A percentile compares a stretch with the other conserved stretches of the same genome.
These are phyloP conservation scores for Butorides virescens DNA, from an alignment of 2,113 vertebrate species.

Conservation along the genomic window DNA sequence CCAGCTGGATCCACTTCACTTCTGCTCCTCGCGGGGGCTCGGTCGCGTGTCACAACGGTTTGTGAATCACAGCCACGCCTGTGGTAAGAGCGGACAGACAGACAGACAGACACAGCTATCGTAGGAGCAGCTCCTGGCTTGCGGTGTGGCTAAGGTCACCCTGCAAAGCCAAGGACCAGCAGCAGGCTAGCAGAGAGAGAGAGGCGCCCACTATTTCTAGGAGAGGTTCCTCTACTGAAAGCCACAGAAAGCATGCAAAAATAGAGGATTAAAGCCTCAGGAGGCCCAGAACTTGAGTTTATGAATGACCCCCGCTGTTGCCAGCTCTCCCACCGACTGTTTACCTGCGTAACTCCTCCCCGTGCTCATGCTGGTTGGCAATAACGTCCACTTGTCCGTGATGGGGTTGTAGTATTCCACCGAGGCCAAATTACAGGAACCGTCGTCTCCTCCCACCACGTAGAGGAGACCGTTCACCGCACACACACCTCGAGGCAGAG, in stretches of 20 bases:
- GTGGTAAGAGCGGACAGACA: not conserved
- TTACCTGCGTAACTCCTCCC: constrained; percentile 94
- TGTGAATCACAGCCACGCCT: constrained; percentile 96
- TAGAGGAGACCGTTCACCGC: constrained; percentile 93
- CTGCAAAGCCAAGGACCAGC: not conserved
- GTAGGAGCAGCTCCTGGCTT: not conserved
- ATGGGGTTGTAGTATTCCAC: constrained; percentile 94
- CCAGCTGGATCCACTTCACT: constrained; percentile 27
- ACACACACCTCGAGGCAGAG: constrained; percentile 84
- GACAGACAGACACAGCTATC: not conserved
- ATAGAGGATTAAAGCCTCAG: not conserved
- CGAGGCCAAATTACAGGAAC: constrained; percentile 93
- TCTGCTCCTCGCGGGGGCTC: constrained; percentile 42
- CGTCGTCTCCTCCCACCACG: constrained; percentile 94
- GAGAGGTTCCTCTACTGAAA: not conserved
- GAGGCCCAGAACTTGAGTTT: not conserved
- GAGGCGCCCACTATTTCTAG: not conserved
- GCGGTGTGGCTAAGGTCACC: not conserved
- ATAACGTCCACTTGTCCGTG: constrained; percentile 91
- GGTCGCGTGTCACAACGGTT: constrained; percentile 82
- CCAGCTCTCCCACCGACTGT: not conserved
- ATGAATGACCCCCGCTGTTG: not conserved
- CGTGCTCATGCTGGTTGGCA: constrained; percentile 95
- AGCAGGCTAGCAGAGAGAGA: not conserved
- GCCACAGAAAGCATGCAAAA: not conserved